A percentile compares a stretch with the other conserved stretches of the same genome.
phyloP scores from a whole-genome alignment of 1,140 invertebrate species.

The Condylostylus longicornis region DNA sequence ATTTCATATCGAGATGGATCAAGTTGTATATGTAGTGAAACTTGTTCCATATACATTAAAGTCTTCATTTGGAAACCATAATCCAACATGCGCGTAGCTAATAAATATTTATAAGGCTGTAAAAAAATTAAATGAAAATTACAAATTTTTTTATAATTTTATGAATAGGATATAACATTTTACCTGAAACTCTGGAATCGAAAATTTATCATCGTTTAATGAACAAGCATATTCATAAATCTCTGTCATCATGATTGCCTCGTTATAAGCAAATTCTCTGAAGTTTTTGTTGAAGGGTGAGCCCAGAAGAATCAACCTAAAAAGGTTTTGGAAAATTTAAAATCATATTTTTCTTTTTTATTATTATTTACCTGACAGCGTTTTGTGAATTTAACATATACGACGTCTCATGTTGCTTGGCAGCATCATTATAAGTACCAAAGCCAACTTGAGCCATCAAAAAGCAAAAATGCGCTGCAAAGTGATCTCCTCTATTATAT shows the following conservation, averaged over 20 bases:
- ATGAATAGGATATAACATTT: conserved; percentile 33
- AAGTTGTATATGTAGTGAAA: conserved; percentile 48
- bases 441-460: conserved; percentile 71
- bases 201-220: conserved; percentile 59
- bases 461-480: conserved; percentile 89
- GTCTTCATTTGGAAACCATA: conserved; percentile 61
- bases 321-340: no score
- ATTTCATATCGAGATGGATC: conserved; percentile 39
- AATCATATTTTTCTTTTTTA: no score
- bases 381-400: conserved; percentile 22
- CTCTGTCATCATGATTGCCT: conserved; percentile 85
- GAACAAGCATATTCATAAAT: conserved; percentile 86
- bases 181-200: conserved; percentile 47
- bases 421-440: conserved; percentile 35
- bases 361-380: conserved; percentile 6
- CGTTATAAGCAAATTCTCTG: conserved; percentile 57
- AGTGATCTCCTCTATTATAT: conserved; percentile 51
- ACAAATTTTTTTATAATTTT: conserved; percentile 7
- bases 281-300: conserved; percentile 46
- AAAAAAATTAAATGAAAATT: conserved; percentile 15
- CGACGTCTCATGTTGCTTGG: conserved; percentile 17
- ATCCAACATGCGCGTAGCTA: conserved; percentile 61
- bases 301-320: conserved; percentile 66
- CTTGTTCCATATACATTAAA: conserved; percentile 66
- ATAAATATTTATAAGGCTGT: conserved; percentile 56